Evolutionary conservation across 2,113 vertebrate genomes (phyloP), one percentile per base, ranked within the genome.

Genomic region (Takifugu flavidus): DNA sequence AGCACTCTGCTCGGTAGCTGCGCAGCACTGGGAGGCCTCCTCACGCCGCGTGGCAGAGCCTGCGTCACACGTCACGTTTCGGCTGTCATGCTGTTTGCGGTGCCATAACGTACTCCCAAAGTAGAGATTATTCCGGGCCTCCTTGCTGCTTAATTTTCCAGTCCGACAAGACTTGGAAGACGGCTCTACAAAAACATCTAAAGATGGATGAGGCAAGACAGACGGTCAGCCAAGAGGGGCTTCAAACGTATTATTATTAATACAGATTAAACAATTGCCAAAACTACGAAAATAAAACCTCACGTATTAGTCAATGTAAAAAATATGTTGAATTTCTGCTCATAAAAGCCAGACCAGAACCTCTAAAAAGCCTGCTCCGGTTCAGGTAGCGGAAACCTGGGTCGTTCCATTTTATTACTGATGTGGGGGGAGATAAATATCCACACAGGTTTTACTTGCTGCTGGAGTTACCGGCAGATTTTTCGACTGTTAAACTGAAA

Each of bases 1-100:
- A 82, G 74, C 79, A 79, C 59, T 75, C 74, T 80, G 71, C 68
- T 57, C 46, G 34, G 65, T 49, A 46, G 34, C 68, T 53, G 60
- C 51, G 67, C 53, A 72, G 82, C 78, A 77, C 65, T 74, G 73
- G 53, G 55, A 65, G 57, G 65, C 67, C 73, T 62, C 31, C 72
- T 34, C 52, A 52, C 26, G 3, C 61, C 68, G 55, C 62, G 29
- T 49, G 65, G 62, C 61, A 62, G 50, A 46, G 56, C 31, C 25
- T 68, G 69, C 14, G 1, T 80, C 79, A 70, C 12, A 0, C 46
- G 55, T 63, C 67, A 43, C 4, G 27, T 53, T 25, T 66, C 61
- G 49, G 39, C 56, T 54, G 49, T 59, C 39, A 51, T 31, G 34
- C 29, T 6, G 4, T 20, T 57, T 31, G 27, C 11, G 7, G 26